Evolutionary conservation across 2,797 vertebrate genomes (phyloP), one percentile per base, ranked within the genome.

Genomic region (Anguilla megastoma): DNA sequence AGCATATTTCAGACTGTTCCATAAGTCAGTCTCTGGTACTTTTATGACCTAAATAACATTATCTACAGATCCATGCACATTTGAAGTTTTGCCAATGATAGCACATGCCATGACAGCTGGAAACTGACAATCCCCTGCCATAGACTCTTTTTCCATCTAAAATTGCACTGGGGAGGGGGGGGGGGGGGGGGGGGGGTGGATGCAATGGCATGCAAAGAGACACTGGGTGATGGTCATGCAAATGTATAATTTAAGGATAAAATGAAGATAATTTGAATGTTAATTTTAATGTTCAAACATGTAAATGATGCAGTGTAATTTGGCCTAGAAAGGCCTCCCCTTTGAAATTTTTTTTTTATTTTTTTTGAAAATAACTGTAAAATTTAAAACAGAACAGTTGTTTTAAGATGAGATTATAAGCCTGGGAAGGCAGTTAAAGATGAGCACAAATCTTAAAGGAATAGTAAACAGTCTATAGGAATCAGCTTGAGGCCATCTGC

Each of bases 1-100:
- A n/a, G 54, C 45, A 84, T n/a, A 84, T 45, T 50, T 84, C 50
- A 54, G 83, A 30, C 48, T 84, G 50, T 84, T 52, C 50, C 83
- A 30, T 54, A 27, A 52, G 83, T 50, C 83, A 56, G 52, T 50
- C 30, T 30, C 50, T 84, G 83, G n/a, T 84, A 50, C 45, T 54
- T 10, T 84, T 52, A 84, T 54, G 21, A 30, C 45, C 14, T 54
- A 56, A 56, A 12, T 50, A 54, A 84, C n/a, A n/a, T 83, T 83
- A 45, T 83, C n/a, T 83, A 36, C 69, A 74, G 69, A 74, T 33
- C 69, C 69, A 74, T 74, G 69, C 30, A 2, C 69, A 74, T 74
- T 36, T 33, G 27, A 74, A 74, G 69, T 27, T 69, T 69, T n/a
- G 63, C 63, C 63, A 69, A 69, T 30, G 3, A 21, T 3, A 74